phyloP scores from a whole-genome alignment of 2,888 invertebrate genomes.

The Ferdinandea cuprea region DNA sequence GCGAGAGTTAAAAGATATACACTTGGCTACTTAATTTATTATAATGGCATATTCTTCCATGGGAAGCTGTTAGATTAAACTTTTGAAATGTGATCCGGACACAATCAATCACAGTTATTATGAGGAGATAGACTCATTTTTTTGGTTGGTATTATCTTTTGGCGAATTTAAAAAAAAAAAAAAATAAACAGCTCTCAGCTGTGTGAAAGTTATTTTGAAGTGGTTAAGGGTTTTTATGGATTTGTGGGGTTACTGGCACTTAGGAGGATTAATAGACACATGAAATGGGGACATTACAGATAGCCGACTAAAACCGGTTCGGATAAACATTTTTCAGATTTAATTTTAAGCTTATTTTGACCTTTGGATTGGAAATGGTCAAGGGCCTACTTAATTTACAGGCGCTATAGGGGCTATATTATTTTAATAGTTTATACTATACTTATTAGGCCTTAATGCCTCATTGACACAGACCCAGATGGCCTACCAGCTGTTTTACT shows the following conservation, averaged over 20 bases:
- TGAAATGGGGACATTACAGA: not conserved
- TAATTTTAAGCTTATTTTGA: not conserved
- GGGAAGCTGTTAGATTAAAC: constrained; percentile 61
- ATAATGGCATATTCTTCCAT: constrained; percentile 54
- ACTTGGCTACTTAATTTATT: constrained; percentile 54
- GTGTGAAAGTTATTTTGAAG: too few relatives aligned
- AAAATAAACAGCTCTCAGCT: not conserved
- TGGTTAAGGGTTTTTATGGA: constrained; percentile 32
- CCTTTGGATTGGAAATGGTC: too few relatives aligned
- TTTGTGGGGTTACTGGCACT: not conserved
- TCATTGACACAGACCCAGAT: too few relatives aligned
- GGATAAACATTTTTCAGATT: too few relatives aligned
- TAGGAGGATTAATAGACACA: not conserved
- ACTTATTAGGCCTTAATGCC: too few relatives aligned
- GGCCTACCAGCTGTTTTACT: too few relatives aligned
- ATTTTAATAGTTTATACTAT: too few relatives aligned
- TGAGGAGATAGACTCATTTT: constrained; percentile 21
- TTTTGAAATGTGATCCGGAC: constrained; percentile 61
- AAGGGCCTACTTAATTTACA: too few relatives aligned
- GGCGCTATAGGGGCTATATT: too few relatives aligned
- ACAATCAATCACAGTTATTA: constrained; percentile 65
- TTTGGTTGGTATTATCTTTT: constrained; percentile 18
- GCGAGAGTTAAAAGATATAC: constrained; percentile 8
- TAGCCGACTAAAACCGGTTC: too few relatives aligned
- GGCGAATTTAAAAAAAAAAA: not conserved